Percentiles rank a stretch among this genome's conserved stretches.
phyloP scores from a whole-genome alignment of 2,888 invertebrate species.

The Sesamia inferens region DNA sequence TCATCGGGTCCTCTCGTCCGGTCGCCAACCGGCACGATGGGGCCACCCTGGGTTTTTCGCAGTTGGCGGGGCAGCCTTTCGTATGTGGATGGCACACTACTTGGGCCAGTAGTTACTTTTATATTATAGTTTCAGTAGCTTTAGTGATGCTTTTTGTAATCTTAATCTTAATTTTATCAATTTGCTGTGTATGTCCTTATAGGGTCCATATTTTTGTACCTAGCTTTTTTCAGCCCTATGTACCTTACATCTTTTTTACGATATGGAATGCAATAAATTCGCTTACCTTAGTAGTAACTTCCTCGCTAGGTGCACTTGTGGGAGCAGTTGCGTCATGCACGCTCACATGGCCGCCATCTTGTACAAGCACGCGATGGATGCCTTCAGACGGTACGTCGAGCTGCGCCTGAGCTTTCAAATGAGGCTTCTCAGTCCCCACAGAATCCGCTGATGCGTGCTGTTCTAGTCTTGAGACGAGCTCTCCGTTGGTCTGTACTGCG shows the following conservation, averaged over 20 bases:
- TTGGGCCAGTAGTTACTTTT: no score
- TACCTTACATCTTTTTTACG: neutral
- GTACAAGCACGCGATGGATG: slow-evolving; percentile 88
- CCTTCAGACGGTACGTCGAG: slow-evolving; percentile 90
- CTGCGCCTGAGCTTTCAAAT: slow-evolving; percentile 87
- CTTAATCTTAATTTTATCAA: no score
- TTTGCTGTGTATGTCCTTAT: neutral
- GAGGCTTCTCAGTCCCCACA: slow-evolving; percentile 80
- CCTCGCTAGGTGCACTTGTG: slow-evolving; percentile 76
- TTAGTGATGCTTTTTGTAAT: no score
- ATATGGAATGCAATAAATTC: neutral
- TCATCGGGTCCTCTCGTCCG: no score
- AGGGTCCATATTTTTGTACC: neutral
- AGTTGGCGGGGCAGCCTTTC: no score
- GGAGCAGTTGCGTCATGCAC: slow-evolving; percentile 74
- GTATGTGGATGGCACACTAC: no score
- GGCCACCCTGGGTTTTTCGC: no score
- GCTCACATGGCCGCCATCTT: slow-evolving; percentile 82
- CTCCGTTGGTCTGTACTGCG: slow-evolving; percentile 82
- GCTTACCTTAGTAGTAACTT: slow-evolving; percentile 84
- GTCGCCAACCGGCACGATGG: no score
- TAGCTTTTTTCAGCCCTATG: no score
- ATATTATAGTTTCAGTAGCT: no score
- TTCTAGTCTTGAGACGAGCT: slow-evolving; percentile 82
- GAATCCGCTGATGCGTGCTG: slow-evolving; percentile 83